Base-by-base conservation (phyloP, 2,113 vertebrate species). In the Stictonetta naevosa region DNA sequence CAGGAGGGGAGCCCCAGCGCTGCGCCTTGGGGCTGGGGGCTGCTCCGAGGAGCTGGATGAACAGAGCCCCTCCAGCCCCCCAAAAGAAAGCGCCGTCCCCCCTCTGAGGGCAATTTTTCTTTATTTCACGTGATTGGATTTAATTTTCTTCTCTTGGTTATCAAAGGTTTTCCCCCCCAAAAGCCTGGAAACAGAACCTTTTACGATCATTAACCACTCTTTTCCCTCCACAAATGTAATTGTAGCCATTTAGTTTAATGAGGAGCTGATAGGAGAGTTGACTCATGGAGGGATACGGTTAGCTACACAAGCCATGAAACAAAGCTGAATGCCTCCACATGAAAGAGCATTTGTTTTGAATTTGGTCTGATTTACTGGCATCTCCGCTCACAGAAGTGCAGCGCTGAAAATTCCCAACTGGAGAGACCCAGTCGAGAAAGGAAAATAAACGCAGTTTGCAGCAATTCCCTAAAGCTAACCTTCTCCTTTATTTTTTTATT, bases 331-430 rank as follows among this genome's bases (percentile, higher is more conserved):
- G 79, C 72, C 95, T 95, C 91, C 95, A 97, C 97, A 97, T 97
- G 97, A 98, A 98, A 97, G 97, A 97, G 96, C 98, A 98, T 98
- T 98, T 98, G 97, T 98, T 98, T 98, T 98, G 97, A 97, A 98
- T 98, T 98, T 98, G 95, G 94, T 95, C 97, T 97, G 98, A 98
- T 98, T 98, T 98, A 97, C 97, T 98, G 94, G 89, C 81, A 96
- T 93, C 93, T 94, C 90, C 92, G 26, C 3, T n/a, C 2, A 15
- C 72, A 56, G 79, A 84, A 96, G 93, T 84, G 67, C 86, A 66
- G 85, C 6, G 3, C 80, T 92, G 95, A 97, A 95, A 97, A 98
- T 98, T 97, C 96, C 96, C 97, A 97, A 92, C 93, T 96, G 95
- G 96, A 95, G 86, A 86, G 93, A 94, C 92, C 90, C 80, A 96